Base-by-base conservation (phyloP, 2,888 invertebrate species). In the Cosmorhoe ocellata region DNA sequence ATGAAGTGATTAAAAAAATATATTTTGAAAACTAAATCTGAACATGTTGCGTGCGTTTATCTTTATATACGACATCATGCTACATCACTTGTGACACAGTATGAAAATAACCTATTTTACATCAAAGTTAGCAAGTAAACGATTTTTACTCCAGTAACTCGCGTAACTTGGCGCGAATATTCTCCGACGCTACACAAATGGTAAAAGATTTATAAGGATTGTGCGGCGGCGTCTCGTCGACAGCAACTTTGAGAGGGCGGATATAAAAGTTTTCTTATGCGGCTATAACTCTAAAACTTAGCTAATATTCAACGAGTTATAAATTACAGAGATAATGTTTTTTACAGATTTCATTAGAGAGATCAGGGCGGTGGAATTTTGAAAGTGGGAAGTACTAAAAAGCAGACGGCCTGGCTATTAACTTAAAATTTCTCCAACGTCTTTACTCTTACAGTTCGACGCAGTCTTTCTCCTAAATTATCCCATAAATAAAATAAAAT, bases 201-300 rank as follows among this genome's bases (percentile, higher is more conserved):
- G 69, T 60, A 58, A 71, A 75, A 76, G 76, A 78, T 77, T 79
- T 78, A 77, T 77, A 75, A 76, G 72, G 71, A 75, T 74, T 79
- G 75, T 67, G 67, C 63, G 36, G 11, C 43, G 36, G 27, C 43
- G 37, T 36, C 30, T 24, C 68, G 74, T 51, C 76, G 75, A 71
- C 74, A 69, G 68, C 67, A 63, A 73, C 65, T 73, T 68, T 67
- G 67, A 42, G 63, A 63, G 61, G 65, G 71, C 67, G 75, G 70
- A 64, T 63, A 68, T 61, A 66, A 69, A 71, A 72, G 67, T 74
- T 61, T 60, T 50, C 56, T 60, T 58, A 45, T 51, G 51, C 61
- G 52, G 54, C 47, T 72, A 72, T 74, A 75, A 79, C 71, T 77
- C 74, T 66, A 66, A 74, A 78, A 79, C 69, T 79, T 74, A 70